Base-by-base conservation (phyloP, 2,797 vertebrate genomes). In the Characodon lateralis region DNA sequence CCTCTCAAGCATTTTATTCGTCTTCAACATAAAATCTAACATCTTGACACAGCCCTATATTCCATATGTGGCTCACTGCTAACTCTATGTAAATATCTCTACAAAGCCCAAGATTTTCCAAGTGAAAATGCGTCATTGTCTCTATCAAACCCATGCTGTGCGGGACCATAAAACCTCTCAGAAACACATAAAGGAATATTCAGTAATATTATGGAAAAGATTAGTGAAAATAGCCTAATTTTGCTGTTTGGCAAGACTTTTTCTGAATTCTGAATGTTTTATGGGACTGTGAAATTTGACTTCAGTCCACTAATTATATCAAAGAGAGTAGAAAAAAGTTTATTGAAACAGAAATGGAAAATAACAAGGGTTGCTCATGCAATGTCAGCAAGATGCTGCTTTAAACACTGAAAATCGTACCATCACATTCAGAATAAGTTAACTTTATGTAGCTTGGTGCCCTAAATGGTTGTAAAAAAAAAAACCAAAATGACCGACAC, bases 141-240 rank as follows among this genome's bases (percentile, higher is more conserved):
- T 72, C 53, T 39, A 85, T 86, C 80, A 82, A 81, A n/a, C 82
- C 87, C 79, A 83, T 71, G 72, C 53, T 66, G 80, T 80, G 77
- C 61, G 74, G 3, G 48, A 85, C 81, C 81, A 87, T 89, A 83
- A 87, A 89, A 84, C 63, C 80, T 85, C 70, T 56, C 85, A 81
- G 13, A 83, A 80, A 88, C 84, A 77, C 77, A 82, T 85, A 86
- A 92, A 85, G 69, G 66, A 70, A n/a, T 58, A 24, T 10, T 56
- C 56, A 77, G 76, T 83, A 82, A 71, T 76, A 84, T 53, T 18
- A 84, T 65, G 53, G 43, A 18, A 65, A 74, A 13, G 72, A 76
- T 56, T 35, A 72, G 35, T 22, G 58, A 76, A 79, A 89, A 79
- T 85, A 78, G 77, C 76, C 58, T 22, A 43, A 48, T 18, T 78